phyloP scores from a whole-genome alignment of 2,113 vertebrate genomes.

The Phyllopteryx taeniolatus region DNA sequence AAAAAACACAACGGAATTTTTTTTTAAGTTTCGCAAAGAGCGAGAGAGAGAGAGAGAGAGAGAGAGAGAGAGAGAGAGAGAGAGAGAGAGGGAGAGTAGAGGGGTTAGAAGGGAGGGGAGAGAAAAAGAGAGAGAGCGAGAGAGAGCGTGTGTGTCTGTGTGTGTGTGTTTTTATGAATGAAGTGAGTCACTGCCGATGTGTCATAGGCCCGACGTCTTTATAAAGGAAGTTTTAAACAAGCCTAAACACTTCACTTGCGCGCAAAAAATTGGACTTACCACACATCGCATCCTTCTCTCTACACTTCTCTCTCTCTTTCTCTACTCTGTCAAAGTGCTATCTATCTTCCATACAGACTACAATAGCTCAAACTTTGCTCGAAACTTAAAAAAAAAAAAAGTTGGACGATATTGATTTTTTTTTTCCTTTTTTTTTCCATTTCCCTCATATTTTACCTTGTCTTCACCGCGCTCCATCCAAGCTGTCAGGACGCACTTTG shows the following conservation, averaged over 20 bases:
- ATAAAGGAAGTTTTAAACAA: conserved; percentile 86
- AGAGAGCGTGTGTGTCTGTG: conserved; percentile 24
- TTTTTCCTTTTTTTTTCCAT: background rate
- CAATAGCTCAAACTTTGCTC: conserved; percentile 55
- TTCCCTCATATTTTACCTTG: conserved; percentile 56
- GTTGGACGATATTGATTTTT: conserved; percentile 39
- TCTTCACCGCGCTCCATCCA: conserved; percentile 16
- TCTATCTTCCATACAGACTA: conserved; percentile 51
- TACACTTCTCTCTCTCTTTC: conserved; percentile 53
- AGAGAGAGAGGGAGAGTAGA: conserved; percentile 29
- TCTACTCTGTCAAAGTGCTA: conserved; percentile 46
- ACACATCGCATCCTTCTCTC: conserved; percentile 76
- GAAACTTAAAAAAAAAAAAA: conserved; percentile 32
- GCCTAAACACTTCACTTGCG: conserved; percentile 83
- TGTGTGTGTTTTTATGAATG: conserved; percentile 79
- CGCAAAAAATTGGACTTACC: conserved; percentile 77
- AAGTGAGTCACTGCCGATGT: conserved; percentile 82
- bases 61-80: conserved; percentile 33
- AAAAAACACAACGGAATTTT: conserved; percentile 70
- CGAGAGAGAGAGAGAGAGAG: conserved; percentile 48
- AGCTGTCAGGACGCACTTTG: conserved; percentile 39
- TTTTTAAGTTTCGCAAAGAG: conserved; percentile 64
- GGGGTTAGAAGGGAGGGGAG: conserved; percentile 38
- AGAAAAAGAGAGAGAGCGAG: conserved; percentile 36
- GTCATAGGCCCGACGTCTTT: conserved; percentile 82